Base-by-base conservation (phyloP, 2,113 vertebrate species). In the Hyperoodon ampullatus region DNA sequence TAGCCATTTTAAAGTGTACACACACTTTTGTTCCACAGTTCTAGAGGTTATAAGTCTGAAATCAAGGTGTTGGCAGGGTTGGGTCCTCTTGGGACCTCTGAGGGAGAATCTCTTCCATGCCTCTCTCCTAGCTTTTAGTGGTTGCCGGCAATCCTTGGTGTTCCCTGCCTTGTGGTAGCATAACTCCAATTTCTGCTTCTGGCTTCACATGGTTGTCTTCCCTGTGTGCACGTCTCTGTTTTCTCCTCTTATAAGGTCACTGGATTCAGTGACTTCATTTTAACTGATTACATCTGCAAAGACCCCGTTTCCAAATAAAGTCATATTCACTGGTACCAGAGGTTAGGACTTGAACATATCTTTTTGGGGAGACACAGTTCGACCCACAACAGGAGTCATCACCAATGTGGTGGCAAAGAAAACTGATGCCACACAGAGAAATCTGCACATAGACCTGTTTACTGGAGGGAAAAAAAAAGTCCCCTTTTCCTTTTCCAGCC, bases 201-300 rank as follows among this genome's bases (percentile, higher is more conserved):
- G 60, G 16, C n/a, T 44, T 65, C 21, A 55, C 19, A 42, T 35
- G n/a, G 14, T 12, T 19, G n/a, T 61, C 50, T 60, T 50, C 61
- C 18, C 21, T 30, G 23, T 10, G 33, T 47, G 55, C 60, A 10
- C 2, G 0, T 74, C 70, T 50, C 44, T 58, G 16, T 60, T 88
- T 83, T 68, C 39, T 89, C 39, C 61, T 88, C n/a, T 77, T 61
- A 24, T 18, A 28, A 53, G 35, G 53, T 88, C n/a, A 30, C 53
- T 55, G 63, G 78, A 61, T 28, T 50, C 21, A 61, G n/a, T 24
- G 81, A 33, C 18, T 35, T 93, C 55, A 47, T 58, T 95, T 88
- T 68, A 88, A 68, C 39, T 19, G 77, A 80, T 90, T 39, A 72
- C 72, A 80, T 86, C 63, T 72, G 47, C 58, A 96, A 93, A 85